Evolutionary conservation across 92 coral and sea anemone species (phyloP).

Genomic region (Umimayanthus chanpuru): DNA sequence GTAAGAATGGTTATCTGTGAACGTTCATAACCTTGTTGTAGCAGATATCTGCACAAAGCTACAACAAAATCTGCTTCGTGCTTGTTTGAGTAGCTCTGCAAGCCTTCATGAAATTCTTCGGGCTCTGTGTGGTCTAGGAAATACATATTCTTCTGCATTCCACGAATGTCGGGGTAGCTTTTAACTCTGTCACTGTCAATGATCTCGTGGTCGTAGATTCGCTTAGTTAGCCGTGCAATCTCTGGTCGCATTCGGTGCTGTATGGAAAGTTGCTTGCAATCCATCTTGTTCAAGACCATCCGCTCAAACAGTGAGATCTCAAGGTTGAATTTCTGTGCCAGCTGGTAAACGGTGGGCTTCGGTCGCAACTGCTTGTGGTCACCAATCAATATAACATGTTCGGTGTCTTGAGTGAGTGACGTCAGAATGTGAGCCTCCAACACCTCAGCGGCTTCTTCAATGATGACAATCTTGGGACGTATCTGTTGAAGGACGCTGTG

Average conservation of each 20-base stretch:
- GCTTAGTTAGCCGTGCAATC: slow-evolving; percentile 39
- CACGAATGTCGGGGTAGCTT: background rate
- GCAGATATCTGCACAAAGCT: slow-evolving; percentile 40
- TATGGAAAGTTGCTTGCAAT: slow-evolving; percentile 34
- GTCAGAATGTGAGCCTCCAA: slow-evolving; percentile 81
- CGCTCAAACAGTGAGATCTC: slow-evolving; percentile 60
- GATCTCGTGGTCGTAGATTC: slow-evolving; percentile 48
- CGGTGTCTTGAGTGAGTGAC: slow-evolving; percentile 63
- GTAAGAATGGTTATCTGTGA: slow-evolving; percentile 47
- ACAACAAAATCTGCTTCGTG: slow-evolving; percentile 42
- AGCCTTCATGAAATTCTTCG: slow-evolving; percentile 6
- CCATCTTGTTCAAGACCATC: slow-evolving; percentile 51
- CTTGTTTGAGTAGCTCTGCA: slow-evolving; percentile 30
- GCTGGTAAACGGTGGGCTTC: slow-evolving; percentile 10
- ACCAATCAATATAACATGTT: slow-evolving; percentile 80
- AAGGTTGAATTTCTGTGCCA: slow-evolving; percentile 48
- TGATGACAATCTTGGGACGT: slow-evolving; percentile 66
- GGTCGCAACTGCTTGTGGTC: slow-evolving; percentile 50
- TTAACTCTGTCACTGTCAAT: slow-evolving; percentile 18
- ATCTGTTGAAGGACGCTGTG: slow-evolving; percentile 59
- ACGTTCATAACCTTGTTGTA: slow-evolving; percentile 31
- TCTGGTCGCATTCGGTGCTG: slow-evolving; percentile 59
- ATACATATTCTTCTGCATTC: no score
- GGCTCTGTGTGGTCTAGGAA: background rate
- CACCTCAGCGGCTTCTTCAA: slow-evolving; percentile 90